These are phyloP conservation scores for Nannoperca obscura DNA, from an alignment of 2,797 vertebrate species.

Conservation along the genomic window DNA sequence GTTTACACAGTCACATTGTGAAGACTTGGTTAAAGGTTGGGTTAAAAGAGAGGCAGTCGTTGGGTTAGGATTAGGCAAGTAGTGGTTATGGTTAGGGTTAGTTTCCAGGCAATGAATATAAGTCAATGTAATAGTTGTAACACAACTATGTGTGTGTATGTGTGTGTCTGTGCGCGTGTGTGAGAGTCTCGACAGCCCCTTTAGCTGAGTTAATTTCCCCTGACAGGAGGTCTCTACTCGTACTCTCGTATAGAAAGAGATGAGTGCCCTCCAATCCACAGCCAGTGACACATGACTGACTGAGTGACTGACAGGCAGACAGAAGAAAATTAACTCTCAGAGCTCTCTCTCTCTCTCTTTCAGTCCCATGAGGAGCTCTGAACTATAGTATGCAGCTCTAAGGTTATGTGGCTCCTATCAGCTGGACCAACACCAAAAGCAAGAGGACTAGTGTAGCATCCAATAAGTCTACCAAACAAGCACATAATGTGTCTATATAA, in stretches of 20 bases:
- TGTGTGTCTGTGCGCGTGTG: not conserved
- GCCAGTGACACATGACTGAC: constrained; percentile 59
- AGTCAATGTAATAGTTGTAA: too few species aligned
- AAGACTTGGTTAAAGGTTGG: too few species aligned
- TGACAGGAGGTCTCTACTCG: constrained; percentile 42
- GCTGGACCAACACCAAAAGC: not conserved
- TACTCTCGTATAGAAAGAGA: constrained; percentile 39
- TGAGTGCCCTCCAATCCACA: constrained; percentile 42
- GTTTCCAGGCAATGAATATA: too few species aligned
- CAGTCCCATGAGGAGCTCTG: not conserved
- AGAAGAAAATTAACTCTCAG: constrained; percentile 34
- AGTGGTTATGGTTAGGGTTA: too few species aligned
- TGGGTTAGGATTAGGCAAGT: too few species aligned
- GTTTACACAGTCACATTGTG: too few species aligned
- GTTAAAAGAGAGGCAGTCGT: too few species aligned
- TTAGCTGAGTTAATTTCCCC: constrained; percentile 60
- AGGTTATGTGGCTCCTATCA: not conserved
- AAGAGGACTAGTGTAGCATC: not conserved
- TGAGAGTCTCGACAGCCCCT: constrained; percentile 4
- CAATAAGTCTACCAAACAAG: not conserved
- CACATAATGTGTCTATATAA: not conserved
- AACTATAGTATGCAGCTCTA: constrained; percentile 13
- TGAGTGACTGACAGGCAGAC: constrained; percentile 30
- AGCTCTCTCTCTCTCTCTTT: constrained; percentile 22
- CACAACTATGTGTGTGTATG: not conserved